phyloP scores from a whole-genome alignment of 1,140 invertebrate genomes.

The Papilio dardanus region DNA sequence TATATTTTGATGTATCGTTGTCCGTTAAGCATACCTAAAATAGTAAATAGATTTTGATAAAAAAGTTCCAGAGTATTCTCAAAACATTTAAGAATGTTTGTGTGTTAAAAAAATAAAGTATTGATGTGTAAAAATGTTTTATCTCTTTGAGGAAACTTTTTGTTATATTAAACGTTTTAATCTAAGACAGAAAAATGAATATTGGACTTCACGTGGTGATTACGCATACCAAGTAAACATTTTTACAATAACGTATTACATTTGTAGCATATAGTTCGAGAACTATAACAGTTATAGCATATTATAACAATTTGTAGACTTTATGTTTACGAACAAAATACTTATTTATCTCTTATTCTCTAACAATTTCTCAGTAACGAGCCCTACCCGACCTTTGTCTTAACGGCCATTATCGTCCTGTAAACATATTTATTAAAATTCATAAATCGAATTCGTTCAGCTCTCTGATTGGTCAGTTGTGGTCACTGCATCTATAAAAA shows the following conservation, averaged over 20 bases:
- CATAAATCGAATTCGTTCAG: conserved; percentile 38
- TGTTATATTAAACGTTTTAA: too few species aligned
- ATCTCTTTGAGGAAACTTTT: too few species aligned
- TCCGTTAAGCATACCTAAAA: background rate
- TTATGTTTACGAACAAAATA: conserved; percentile 10
- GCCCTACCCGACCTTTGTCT: conserved; percentile 21
- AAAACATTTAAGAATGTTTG: background rate
- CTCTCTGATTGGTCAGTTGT: conserved; percentile 36
- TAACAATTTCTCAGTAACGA: background rate
- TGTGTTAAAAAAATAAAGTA: too few species aligned
- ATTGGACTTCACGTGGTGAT: too few species aligned
- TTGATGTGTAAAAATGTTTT: too few species aligned
- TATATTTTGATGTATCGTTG: background rate
- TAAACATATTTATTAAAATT: conserved; percentile 41
- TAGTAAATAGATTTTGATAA: background rate
- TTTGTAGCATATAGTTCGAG: background rate
- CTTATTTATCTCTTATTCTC: conserved; percentile 3
- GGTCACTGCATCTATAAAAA: conserved; percentile 64
- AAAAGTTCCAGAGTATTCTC: background rate
- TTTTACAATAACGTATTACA: too few species aligned
- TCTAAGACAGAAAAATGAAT: too few species aligned
- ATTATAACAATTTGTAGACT: background rate
- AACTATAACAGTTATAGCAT: background rate
- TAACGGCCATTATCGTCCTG: background rate
- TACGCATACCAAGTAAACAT: too few species aligned